Evolutionary conservation across 2,113 vertebrate species (phyloP).

Genomic region (Corythornis cristatus): DNA sequence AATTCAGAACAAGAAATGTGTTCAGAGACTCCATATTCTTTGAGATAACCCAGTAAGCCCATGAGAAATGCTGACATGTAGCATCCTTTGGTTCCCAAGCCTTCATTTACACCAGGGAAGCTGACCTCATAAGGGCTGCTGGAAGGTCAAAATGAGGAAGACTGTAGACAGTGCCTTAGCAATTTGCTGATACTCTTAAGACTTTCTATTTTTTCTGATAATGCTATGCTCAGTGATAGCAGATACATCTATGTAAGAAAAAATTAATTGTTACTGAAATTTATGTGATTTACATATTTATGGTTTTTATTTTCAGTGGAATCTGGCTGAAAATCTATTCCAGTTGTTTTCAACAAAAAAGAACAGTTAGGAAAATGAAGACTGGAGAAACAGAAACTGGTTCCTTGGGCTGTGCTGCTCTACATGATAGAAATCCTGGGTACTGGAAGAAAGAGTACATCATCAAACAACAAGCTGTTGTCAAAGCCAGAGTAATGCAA

Average conservation of each 20-base stretch:
- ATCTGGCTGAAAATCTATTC: slow-evolving; percentile 84
- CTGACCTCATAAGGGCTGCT: not conserved
- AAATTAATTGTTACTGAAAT: not conserved
- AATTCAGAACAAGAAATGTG: not conserved
- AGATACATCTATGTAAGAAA: not conserved
- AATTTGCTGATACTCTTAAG: not conserved
- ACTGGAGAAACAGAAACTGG: slow-evolving; percentile 24
- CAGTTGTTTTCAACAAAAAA: slow-evolving; percentile 56
- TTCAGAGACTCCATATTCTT: not conserved
- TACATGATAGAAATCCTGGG: slow-evolving; percentile 67
- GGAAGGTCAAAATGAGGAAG: not conserved
- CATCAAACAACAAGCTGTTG: slow-evolving; percentile 63
- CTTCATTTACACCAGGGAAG: not conserved
- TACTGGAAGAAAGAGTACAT: slow-evolving; percentile 88
- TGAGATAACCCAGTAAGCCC: not conserved
- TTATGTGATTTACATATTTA: not conserved
- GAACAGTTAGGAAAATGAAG: slow-evolving; percentile 39
- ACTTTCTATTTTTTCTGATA: not conserved
- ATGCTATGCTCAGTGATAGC: not conserved
- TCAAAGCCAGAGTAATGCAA: slow-evolving; percentile 67
- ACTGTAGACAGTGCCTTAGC: not conserved
- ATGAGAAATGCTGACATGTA: not conserved
- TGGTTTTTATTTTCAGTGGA: slow-evolving; percentile 67
- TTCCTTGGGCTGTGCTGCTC: slow-evolving; percentile 10
- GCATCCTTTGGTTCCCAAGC: not conserved